Base-by-base conservation (phyloP, 2,113 vertebrate species). In the Silurus glanis region DNA sequence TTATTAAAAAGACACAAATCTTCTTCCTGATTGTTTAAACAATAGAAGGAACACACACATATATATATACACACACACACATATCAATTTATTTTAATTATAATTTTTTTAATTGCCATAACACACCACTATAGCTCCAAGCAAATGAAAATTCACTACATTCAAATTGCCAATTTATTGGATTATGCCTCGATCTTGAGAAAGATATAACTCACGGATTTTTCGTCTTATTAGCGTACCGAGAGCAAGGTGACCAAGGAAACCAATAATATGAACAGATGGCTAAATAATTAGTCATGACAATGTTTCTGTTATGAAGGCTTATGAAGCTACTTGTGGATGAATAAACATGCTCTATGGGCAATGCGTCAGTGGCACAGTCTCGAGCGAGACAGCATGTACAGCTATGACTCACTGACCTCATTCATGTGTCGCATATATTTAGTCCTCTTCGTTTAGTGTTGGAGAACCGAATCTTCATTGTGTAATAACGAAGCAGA, bases 261-360 rank as follows among this genome's bases (percentile, higher is more conserved):
- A 80, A 21, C 9, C 19, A 12, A 81, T 81, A 81, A 49, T n/a
- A 62, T 37, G 37, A 51, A 82, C 37, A 82, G 61, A 82, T 45
- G 62, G 61, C 0, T 25, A 66, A 82, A 62, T 14, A 82, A 82
- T 82, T 59, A 82, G 23, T 82, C 45, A 82, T 66, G 13, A 9
- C 37, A 81, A 62, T 62, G 53, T 64, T 82, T 82, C 6, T 51
- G 58, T 51, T 64, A 2, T 81, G 55, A 62, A 37, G 78, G 28
- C 59, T 49, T 47, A 62, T 81, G 45, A 64, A 49, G 21, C 80
- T 61, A 61, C 61, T 82, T 49, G 45, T 62, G 59, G 80, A 64
- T 25, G 23, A 66, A 66, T 51, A 82, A 82, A 64, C 80, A 82
- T 82, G 45, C 45, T 82, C 21, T 82, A 51, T 51, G 61, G 61